Conservation (phyloP, 2,113 vertebrate genomes). For the Aleadryas rufinucha region DNA sequence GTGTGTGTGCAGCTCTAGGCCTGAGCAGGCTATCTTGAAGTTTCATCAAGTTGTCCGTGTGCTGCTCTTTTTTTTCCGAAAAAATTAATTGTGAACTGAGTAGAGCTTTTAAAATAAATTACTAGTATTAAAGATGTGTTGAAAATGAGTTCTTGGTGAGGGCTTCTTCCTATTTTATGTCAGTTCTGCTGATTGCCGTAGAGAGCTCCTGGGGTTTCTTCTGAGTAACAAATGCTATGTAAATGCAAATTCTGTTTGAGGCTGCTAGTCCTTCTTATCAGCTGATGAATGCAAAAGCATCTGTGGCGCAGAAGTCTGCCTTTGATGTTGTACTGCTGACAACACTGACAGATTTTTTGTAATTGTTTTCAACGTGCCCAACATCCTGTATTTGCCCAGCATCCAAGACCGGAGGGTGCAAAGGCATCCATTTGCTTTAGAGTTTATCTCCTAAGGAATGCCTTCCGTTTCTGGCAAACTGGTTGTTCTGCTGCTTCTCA, state of each 20-base stretch:
- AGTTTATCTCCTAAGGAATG: not conserved
- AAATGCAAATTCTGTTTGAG: not conserved
- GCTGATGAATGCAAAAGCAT: not conserved
- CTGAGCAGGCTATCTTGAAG: not conserved
- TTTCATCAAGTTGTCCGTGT: not conserved
- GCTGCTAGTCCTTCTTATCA: not conserved
- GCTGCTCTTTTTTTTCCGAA: not conserved
- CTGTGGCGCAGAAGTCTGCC: not conserved
- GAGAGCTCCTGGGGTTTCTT: not conserved
- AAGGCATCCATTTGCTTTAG: not conserved
- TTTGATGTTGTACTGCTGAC: not conserved
- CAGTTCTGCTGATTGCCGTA: not conserved
- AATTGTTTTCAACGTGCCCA: not conserved
- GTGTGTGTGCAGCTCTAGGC: not conserved
- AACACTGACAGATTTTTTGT: not conserved
- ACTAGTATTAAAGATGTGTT: not conserved
- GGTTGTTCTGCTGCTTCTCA: not conserved
- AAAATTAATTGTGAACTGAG: not conserved
- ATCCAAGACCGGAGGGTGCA: fast-evolving
- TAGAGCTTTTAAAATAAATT: not conserved
- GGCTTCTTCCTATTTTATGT: not conserved
- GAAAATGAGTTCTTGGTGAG: not conserved
- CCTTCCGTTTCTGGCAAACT: not conserved
- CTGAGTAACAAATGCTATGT: not conserved
- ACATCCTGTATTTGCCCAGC: not conserved